A percentile compares a stretch with the other conserved stretches of the same genome.
These are phyloP conservation scores for Dysmachus trigonus DNA, from an alignment of 2,888 invertebrate species.

Conservation along the genomic window DNA sequence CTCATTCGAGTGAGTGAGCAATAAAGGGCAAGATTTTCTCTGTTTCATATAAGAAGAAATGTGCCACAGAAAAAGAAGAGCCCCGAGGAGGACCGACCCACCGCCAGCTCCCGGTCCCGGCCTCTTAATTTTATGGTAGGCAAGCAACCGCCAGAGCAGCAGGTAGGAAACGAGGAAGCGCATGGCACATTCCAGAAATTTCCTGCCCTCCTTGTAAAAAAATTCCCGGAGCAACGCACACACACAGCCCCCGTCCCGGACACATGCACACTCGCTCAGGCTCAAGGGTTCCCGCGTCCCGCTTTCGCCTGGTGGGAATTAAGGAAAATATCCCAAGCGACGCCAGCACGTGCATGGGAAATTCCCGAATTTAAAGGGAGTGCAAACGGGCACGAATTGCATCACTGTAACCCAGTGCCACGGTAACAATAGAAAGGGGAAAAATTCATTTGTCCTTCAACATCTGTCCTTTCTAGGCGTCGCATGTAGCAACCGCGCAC, in stretches of 20 bases:
- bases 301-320: neutral
- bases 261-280: neutral
- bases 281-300: neutral
- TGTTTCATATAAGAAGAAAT: conserved; percentile 10
- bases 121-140: neutral
- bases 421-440: neutral
- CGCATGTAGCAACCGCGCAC: neutral
- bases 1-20: neutral
- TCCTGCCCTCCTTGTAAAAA: neutral
- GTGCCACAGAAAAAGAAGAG: neutral
- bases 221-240: neutral
- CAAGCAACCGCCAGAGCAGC: neutral
- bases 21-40: conserved; percentile 13
- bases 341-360: conserved; percentile 1
- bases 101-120: neutral
- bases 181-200: conserved; percentile 8
- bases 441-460: conserved; percentile 9
- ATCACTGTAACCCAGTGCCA: conserved; percentile 15
- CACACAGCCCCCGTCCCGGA: neutral
- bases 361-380: conserved; percentile 1
- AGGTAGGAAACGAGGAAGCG: neutral
- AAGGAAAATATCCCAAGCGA: conserved; percentile 24
- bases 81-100: neutral
- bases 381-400: neutral
- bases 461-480: neutral